Base-by-base conservation (phyloP, 2,888 invertebrate genomes). In the Sisyra terminalis region DNA sequence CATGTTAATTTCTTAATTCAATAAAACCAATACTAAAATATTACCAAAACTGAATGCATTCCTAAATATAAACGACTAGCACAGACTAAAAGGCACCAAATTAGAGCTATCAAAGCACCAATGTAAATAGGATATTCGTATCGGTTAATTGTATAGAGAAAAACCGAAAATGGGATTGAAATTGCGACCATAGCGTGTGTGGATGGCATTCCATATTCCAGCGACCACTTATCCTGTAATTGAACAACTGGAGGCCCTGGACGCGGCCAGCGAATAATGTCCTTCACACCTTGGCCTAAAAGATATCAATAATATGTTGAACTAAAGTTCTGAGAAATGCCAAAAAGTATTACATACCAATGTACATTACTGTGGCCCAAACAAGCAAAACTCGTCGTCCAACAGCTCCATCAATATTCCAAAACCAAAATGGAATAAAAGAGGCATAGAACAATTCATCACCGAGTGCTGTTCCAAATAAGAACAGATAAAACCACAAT, bases 181-280 rank as follows among this genome's bases (percentile, higher is more conserved):
- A 87, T 74, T 1, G 83, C 87, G 31, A 88, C 84, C 85, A 90
- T 88, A 6, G 90, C 89, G 62, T 92, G 92, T 1, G 92, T 92
- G 10, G 90, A 92, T 2, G 93, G 92, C 87, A 93, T 89, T 10
- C 92, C 92, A 65, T 89, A 92, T 57, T 93, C 93, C 50, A 85
- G 64, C 2, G 83, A 79, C 85, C 90, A 93, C 64, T 89, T 86
- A 37, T 74, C 73, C 58, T 92, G 90, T 35, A 93, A 61, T 51
- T 84, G 75, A 46, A 81, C 71, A 0, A 85, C 89, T 1, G 92
- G 90, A 41, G 82, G 84, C 0, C 80, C 73, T 0, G 93, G 92
- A 47, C 93, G 70, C 2, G 89, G 87, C 85, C 85, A 85, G 47
- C 78, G 66, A 44, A 93, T 72, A 46, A 92, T 69, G 56, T 93